phyloP scores from a whole-genome alignment of 2,888 invertebrate species.

The Chrysopilus asiliformis region DNA sequence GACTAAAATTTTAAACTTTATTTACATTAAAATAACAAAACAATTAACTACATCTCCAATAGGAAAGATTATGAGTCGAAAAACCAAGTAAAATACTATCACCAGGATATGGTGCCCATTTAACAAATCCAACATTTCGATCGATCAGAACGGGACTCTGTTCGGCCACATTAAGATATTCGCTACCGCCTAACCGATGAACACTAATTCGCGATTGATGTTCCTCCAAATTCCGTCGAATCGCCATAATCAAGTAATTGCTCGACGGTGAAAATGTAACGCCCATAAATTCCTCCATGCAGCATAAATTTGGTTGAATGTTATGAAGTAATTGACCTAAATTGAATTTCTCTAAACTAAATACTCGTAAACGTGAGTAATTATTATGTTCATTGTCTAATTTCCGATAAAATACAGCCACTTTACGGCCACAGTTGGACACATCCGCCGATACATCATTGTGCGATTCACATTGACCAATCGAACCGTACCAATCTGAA shows the following conservation, averaged over 20 bases:
- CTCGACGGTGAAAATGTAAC: constrained; percentile 7
- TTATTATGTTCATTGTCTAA: constrained; percentile 4
- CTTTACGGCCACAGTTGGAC: constrained; percentile 6
- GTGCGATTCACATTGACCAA: constrained; percentile 7
- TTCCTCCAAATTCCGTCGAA: constrained; percentile 4
- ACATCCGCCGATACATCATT: constrained; percentile 7
- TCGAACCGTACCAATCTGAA: constrained; percentile 8
- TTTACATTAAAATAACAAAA: constrained; percentile 1
- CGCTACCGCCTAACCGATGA: constrained; percentile 7
- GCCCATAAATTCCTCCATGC: constrained; percentile 6
- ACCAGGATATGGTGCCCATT: constrained; percentile 6
- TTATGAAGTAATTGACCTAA: constrained; percentile 7
- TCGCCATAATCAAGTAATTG: constrained; percentile 5
- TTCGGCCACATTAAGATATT: too few relatives aligned
- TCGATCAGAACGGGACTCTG: constrained; percentile 2
- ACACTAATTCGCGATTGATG: constrained; percentile 6
- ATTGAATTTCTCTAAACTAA: constrained; percentile 4
- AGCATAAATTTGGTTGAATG: constrained; percentile 2
- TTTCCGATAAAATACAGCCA: constrained; percentile 8
- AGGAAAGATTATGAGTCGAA: constrained; percentile 5
- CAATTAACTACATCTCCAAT: constrained; percentile 8
- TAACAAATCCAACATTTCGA: constrained; percentile 8
- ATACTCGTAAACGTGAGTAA: constrained; percentile 7
- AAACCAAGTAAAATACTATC: constrained; percentile 6
- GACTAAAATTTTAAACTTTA: too few relatives aligned